phyloP scores from a whole-genome alignment of 1,140 invertebrate species.

The Heliconius eleuchia region DNA sequence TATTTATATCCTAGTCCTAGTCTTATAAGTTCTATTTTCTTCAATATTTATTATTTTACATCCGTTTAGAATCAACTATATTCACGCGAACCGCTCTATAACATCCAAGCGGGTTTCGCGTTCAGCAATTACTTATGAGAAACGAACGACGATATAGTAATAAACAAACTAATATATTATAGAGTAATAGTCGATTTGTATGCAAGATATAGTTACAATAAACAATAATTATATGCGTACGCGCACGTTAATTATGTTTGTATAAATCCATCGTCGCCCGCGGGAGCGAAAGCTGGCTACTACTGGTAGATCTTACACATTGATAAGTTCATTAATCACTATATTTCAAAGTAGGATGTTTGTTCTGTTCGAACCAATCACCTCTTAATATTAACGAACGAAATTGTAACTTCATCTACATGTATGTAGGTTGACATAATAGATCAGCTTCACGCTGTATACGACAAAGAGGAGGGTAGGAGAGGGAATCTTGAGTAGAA shows the following conservation, averaged over 20 bases:
- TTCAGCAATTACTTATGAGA: neutral
- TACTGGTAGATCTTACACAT: slow-evolving; percentile 50
- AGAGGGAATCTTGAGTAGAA: too few species aligned
- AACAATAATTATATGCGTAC: slow-evolving; percentile 36
- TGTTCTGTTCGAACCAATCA: slow-evolving; percentile 37
- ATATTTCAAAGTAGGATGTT: slow-evolving; percentile 29
- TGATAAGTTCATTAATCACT: slow-evolving; percentile 66
- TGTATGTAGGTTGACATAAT: neutral
- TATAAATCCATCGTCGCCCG: slow-evolving; percentile 50
- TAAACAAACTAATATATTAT: slow-evolving; percentile 7
- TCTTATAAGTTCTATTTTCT: too few species aligned
- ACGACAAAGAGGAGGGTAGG: too few species aligned
- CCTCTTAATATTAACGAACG: slow-evolving; percentile 43
- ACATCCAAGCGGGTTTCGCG: neutral
- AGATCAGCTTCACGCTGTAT: too few species aligned
- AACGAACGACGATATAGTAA: neutral
- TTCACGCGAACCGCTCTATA: neutral
- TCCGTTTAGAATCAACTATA: too few species aligned
- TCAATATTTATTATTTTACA: too few species aligned
- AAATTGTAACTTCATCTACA: slow-evolving; percentile 37
- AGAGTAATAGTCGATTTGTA: slow-evolving; percentile 16
- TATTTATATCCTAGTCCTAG: too few species aligned
- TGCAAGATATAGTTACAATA: slow-evolving; percentile 28
- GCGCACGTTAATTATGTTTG: slow-evolving; percentile 48
- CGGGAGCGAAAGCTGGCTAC: slow-evolving; percentile 62